A percentile compares a stretch with the other conserved stretches of the same genome.
These are phyloP conservation scores for Megalops atlanticus DNA, from an alignment of 2,113 vertebrate species.

Conservation along the genomic window DNA sequence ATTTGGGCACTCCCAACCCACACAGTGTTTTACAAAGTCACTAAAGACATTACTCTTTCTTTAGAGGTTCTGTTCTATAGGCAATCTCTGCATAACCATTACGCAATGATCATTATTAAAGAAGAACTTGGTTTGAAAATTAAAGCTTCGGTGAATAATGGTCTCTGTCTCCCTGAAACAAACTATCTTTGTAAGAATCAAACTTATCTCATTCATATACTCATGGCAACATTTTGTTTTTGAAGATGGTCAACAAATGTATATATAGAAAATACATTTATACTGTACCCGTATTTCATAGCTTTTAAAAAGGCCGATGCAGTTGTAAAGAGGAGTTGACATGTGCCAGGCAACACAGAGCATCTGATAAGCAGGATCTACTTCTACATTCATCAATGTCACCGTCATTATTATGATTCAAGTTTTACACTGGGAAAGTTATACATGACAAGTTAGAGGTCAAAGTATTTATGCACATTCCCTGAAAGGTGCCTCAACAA, in stretches of 20 bases:
- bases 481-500: constrained; percentile 15
- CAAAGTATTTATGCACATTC: background rate
- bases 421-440: background rate
- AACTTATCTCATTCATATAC: background rate
- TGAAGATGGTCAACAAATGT: background rate
- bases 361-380: background rate
- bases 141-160: constrained; percentile 8
- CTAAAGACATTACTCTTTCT: background rate
- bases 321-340: background rate
- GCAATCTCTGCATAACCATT: background rate
- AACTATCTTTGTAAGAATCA: background rate
- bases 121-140: background rate
- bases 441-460: background rate
- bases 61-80: background rate
- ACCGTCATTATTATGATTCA: background rate
- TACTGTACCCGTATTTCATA: constrained; percentile 9
- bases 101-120: background rate
- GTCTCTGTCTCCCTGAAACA: constrained; percentile 4
- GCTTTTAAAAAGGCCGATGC: background rate
- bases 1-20: background rate
- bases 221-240: background rate
- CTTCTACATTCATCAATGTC: background rate
- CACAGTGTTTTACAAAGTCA: background rate
- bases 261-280: too few relatives aligned
- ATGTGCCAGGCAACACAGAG: background rate